These are phyloP conservation scores for Uria lomvia DNA, from an alignment of 2,113 vertebrate genomes.

Conservation along the genomic window DNA sequence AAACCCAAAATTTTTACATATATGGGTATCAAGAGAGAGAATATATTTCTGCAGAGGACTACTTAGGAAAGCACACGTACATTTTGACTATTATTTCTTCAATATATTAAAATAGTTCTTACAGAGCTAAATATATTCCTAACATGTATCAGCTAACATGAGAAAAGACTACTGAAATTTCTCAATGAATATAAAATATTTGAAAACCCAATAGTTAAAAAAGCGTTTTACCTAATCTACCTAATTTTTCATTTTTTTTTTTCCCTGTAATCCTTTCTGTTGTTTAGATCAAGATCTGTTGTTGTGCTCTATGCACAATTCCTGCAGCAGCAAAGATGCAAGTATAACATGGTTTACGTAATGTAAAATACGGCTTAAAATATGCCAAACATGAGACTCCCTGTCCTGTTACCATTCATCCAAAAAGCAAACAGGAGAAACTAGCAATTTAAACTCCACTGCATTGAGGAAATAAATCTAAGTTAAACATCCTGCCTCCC, in stretches of 20 bases:
- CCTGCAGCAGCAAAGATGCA: neutral
- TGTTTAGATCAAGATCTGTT: neutral
- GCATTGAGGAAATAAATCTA: neutral
- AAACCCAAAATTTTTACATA: rapidly evolving
- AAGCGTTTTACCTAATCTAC: neutral
- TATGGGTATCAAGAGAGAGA: neutral
- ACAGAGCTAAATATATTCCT: neutral
- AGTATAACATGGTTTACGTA: neutral
- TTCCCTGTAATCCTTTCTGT: neutral
- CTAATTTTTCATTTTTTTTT: neutral
- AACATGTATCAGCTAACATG: neutral
- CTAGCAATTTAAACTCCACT: neutral
- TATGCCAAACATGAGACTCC: neutral
- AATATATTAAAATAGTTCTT: neutral
- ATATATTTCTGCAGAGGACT: neutral
- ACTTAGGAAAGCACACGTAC: neutral
- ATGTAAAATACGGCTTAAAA: neutral
- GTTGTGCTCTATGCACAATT: neutral
- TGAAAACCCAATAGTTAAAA: neutral
- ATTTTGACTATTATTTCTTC: neutral
- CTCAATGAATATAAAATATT: neutral
- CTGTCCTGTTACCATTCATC: neutral
- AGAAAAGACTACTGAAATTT: neutral
- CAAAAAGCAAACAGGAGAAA: neutral
- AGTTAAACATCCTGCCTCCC: neutral